Percentiles rank a stretch among this genome's conserved stretches.
Evolutionary conservation across 2,797 vertebrate genomes (phyloP).

Genomic region (Hemitrygon akajei): DNA sequence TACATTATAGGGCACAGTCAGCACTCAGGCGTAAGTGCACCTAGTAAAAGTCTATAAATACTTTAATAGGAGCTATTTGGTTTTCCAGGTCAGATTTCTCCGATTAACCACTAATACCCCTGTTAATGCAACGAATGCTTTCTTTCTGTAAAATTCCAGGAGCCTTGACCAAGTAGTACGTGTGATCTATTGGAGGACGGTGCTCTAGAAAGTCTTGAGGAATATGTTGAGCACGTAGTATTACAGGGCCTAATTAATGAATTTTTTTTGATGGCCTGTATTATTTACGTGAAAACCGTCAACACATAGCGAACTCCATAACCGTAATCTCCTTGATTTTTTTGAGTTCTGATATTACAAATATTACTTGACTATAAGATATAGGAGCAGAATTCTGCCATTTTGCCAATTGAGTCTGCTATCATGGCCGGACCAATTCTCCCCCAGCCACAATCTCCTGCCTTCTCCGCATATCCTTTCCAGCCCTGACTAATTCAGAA

Average conservation of each 20-base stretch:
- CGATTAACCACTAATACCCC: constrained; percentile 46
- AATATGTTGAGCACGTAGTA: constrained; percentile 6
- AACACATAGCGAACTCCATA: background rate
- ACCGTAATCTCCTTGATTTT: background rate
- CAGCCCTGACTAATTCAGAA: no score
- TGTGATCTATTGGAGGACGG: background rate
- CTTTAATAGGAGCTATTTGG: constrained; percentile 53
- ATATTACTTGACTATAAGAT: no score
- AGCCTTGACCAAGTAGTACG: background rate
- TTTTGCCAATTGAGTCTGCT: no score
- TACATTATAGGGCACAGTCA: background rate
- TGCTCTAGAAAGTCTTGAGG: no score
- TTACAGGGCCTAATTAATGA: background rate
- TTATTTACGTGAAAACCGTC: background rate
- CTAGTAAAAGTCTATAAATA: constrained; percentile 45
- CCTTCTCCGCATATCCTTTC: no score
- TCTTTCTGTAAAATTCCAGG: constrained; percentile 44
- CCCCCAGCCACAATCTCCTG: no score
- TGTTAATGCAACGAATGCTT: constrained; percentile 52
- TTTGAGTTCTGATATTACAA: background rate
- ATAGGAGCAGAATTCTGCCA: no score
- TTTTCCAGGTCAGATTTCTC: constrained; percentile 48
- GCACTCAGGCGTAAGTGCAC: background rate
- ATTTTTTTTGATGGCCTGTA: background rate
- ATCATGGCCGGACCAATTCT: no score